phyloP scores from a whole-genome alignment of 2,113 vertebrate species.

The Rissa tridactyla region DNA sequence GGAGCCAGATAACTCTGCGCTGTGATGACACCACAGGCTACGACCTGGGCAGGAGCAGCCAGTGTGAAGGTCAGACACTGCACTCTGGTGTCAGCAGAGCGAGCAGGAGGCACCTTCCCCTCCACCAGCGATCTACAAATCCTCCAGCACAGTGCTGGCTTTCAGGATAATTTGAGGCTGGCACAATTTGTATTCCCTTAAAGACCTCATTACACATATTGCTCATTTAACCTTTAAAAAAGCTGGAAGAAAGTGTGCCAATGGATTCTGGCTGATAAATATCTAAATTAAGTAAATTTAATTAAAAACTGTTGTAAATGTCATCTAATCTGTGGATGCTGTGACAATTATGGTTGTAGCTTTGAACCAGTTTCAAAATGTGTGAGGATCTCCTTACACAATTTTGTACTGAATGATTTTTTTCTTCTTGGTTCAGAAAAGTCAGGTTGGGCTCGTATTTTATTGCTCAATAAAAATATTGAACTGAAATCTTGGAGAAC shows the following conservation, averaged over 20 bases:
- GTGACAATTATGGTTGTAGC: conserved; percentile 1
- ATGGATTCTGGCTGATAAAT: conserved; percentile 55
- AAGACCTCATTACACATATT: conserved; percentile 64
- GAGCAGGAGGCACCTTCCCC: not conserved
- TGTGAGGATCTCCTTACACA: not conserved
- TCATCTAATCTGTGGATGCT: conserved; percentile 47
- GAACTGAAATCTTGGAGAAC: conserved; percentile 2
- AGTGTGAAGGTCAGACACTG: conserved; percentile 37
- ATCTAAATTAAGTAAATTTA: conserved; percentile 69
- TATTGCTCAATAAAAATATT: conserved; percentile 4
- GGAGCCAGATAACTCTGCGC: not conserved
- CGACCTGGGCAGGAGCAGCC: not conserved
- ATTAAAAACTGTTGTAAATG: conserved; percentile 60
- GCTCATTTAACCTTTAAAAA: conserved; percentile 67
- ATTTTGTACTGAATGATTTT: not conserved
- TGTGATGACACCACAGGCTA: not conserved
- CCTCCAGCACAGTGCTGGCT: not conserved
- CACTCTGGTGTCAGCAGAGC: conserved; percentile 57
- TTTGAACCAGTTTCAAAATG: conserved; percentile 55
- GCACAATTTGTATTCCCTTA: conserved; percentile 56
- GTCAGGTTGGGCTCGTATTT: not conserved
- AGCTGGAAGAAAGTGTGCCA: conserved; percentile 56
- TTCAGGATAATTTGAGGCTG: not conserved
- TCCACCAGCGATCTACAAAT: not conserved
- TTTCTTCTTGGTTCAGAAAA: not conserved